A percentile compares a stretch with the other conserved stretches of the same genome.
These are phyloP conservation scores for Hylyphantes graminicola DNA, from an alignment of 1,140 invertebrate species.

Conservation along the genomic window DNA sequence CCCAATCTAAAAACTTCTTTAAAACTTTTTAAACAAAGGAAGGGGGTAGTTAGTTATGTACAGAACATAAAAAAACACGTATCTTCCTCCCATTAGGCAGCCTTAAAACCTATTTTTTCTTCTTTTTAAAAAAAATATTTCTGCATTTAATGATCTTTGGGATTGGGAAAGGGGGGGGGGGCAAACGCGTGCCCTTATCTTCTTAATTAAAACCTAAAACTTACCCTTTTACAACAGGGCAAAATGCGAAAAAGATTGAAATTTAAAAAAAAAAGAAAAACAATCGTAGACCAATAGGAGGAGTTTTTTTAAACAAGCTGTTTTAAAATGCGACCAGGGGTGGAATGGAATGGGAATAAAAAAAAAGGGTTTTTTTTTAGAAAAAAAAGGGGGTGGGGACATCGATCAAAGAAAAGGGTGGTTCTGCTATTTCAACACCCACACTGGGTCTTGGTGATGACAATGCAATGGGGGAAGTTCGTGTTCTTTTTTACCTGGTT, in stretches of 20 bases:
- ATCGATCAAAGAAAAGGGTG: conserved; percentile 12
- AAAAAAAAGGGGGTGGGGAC: conserved; percentile 2
- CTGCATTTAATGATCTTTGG: conserved; percentile 44
- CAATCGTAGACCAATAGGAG: conserved; percentile 27
- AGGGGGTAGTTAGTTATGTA: background rate
- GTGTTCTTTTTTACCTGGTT: no score
- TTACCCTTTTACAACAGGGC: background rate
- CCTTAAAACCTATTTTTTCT: conserved; percentile 45
- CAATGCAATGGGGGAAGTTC: no score
- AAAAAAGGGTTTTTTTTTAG: background rate
- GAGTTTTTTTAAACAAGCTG: conserved; percentile 54
- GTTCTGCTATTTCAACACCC: conserved; percentile 26
- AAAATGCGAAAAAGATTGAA: background rate
- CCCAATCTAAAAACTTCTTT: conserved; percentile 36
- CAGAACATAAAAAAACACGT: background rate
- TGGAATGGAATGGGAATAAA: background rate
- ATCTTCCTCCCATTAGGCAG: conserved; percentile 29
- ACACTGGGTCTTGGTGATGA: conserved; percentile 6
- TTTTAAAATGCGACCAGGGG: conserved; percentile 36
- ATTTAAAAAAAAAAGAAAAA: conserved; percentile 26
- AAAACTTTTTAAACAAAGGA: conserved; percentile 18
- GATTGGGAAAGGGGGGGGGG: conserved; percentile 7
- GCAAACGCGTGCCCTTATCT: conserved; percentile 28
- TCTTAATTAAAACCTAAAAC: conserved; percentile 49
- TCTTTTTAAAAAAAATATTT: conserved; percentile 21